These are phyloP conservation scores for Drosophila emarginata DNA, from an alignment of 2,888 invertebrate species.

Conservation along the genomic window DNA sequence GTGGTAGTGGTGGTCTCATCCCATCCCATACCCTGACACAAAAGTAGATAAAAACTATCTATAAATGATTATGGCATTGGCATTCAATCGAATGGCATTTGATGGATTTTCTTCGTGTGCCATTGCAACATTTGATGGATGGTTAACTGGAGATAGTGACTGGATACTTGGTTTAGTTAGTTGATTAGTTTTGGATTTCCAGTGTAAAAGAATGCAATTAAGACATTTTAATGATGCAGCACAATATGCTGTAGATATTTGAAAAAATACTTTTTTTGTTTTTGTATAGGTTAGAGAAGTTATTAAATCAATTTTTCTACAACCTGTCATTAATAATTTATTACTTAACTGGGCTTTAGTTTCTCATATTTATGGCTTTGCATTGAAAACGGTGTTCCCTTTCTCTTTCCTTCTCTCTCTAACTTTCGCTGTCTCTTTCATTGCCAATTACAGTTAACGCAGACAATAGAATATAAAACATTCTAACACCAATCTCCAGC, in stretches of 20 bases:
- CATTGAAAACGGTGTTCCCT: constrained; percentile 32
- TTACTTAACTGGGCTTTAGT: constrained; percentile 59
- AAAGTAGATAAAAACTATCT: constrained; percentile 35
- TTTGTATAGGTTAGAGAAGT: constrained; percentile 24
- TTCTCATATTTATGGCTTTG: constrained; percentile 64
- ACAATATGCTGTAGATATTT: not conserved
- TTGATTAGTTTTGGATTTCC: constrained; percentile 42
- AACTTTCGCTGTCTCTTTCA: constrained; percentile 21
- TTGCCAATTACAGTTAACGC: constrained; percentile 69
- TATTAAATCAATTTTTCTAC: constrained; percentile 44
- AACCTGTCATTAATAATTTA: constrained; percentile 54
- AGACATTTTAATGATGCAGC: constrained; percentile 56
- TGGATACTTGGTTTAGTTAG: constrained; percentile 18
- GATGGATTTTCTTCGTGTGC: constrained; percentile 47
- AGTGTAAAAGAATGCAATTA: constrained; percentile 68
- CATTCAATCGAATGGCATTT: constrained; percentile 59
- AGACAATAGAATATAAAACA: constrained; percentile 73
- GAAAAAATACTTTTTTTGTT: not conserved
- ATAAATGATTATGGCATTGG: constrained; percentile 67
- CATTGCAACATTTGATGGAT: constrained; percentile 43
- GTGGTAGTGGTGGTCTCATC: constrained; percentile 30
- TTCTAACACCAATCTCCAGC: constrained; percentile 62
- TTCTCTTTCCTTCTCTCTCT: not conserved
- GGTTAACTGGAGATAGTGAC: constrained; percentile 23
- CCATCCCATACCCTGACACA: not conserved